Conservation (phyloP, 2,888 invertebrate species). For the Eupsilia transversa region DNA sequence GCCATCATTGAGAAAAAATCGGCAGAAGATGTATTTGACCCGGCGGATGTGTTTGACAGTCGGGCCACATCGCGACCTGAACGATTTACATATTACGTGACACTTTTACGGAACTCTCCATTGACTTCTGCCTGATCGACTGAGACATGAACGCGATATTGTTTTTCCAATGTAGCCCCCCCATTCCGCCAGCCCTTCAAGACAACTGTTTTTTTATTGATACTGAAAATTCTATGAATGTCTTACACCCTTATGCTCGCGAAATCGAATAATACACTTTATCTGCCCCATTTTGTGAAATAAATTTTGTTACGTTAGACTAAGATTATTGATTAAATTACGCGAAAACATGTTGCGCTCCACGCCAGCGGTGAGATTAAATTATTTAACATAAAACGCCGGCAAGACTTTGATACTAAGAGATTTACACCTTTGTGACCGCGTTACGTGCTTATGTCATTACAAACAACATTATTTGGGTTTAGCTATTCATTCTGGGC, state of each 20-base stretch:
- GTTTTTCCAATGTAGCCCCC: constrained; percentile 83
- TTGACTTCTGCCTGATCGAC: constrained; percentile 88
- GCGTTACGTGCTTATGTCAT: constrained; percentile 74
- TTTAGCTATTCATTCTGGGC: constrained; percentile 68
- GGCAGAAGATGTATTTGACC: constrained; percentile 81
- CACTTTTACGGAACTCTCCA: constrained; percentile 87
- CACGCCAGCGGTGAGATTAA: constrained; percentile 80
- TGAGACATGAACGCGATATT: constrained; percentile 88
- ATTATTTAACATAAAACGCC: constrained; percentile 84
- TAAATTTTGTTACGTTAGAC: constrained; percentile 76
- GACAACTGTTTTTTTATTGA: constrained; percentile 84
- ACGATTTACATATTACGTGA: constrained; percentile 91
- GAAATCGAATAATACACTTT: constrained; percentile 70
- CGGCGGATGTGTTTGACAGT: constrained; percentile 87
- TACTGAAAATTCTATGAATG: constrained; percentile 83
- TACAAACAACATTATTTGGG: constrained; percentile 73
- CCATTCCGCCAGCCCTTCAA: constrained; percentile 78
- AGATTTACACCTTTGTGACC: constrained; percentile 78
- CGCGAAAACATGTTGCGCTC: constrained; percentile 80
- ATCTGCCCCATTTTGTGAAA: constrained; percentile 64
- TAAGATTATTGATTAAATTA: constrained; percentile 85
- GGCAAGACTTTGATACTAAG: constrained; percentile 79
- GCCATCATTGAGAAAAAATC: constrained; percentile 85
- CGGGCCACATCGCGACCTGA: constrained; percentile 88
- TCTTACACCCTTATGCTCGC: constrained; percentile 66